Conservation (phyloP, 2,113 vertebrate genomes). For the Lamprotornis superbus region DNA sequence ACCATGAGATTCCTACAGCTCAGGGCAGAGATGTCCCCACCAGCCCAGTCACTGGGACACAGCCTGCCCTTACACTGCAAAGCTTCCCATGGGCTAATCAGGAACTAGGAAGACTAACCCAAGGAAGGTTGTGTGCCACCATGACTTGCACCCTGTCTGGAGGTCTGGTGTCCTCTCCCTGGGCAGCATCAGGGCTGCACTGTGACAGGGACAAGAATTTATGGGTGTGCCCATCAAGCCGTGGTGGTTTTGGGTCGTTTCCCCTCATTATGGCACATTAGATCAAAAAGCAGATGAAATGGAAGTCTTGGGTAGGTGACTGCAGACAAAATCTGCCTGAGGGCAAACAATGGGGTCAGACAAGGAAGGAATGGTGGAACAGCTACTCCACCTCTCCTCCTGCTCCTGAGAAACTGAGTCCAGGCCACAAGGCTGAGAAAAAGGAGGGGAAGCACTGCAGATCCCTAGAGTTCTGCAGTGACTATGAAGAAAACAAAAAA, state of each 20-base stretch:
- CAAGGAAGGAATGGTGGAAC: not conserved
- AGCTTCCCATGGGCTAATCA: not conserved
- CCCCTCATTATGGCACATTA: not conserved
- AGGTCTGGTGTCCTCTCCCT: not conserved
- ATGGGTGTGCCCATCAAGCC: accelerated
- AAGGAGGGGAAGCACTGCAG: not conserved
- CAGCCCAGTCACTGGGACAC: not conserved
- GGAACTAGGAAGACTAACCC: not conserved
- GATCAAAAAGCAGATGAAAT: constrained; percentile 10
- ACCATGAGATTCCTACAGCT: accelerated
- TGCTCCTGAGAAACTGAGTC: not conserved
- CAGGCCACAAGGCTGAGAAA: not conserved
- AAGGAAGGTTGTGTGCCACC: not conserved
- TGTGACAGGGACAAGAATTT: not conserved
- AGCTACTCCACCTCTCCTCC: not conserved
- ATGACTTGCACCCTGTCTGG: not conserved
- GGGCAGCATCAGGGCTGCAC: not conserved
- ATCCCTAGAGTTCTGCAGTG: not conserved
- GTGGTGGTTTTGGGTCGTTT: accelerated
- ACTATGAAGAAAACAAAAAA: not conserved
- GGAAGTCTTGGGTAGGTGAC: not conserved
- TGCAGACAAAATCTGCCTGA: not conserved
- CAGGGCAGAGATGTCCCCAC: not conserved
- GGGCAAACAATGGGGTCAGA: accelerated
- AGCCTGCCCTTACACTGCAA: not conserved